Evolutionary conservation across 2,797 vertebrate genomes (phyloP).

Genomic region (Phylloscopus collybita): DNA sequence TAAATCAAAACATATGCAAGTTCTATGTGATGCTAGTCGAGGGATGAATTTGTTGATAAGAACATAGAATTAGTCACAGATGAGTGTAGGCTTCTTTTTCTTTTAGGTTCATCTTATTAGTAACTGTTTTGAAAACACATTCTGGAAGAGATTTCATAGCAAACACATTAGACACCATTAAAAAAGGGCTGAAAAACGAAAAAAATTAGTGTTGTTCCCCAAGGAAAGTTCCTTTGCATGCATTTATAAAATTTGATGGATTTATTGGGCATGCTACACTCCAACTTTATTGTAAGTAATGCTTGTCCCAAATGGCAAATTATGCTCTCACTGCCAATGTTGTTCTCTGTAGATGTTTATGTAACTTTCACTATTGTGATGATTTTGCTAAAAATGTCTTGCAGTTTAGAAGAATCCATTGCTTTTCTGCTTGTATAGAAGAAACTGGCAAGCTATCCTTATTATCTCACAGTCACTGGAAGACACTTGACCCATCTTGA

Average conservation of each 20-base stretch:
- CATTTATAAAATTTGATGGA: background rate
- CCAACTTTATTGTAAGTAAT: background rate
- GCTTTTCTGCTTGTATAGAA: background rate
- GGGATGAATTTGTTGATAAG: background rate
- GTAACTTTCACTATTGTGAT: background rate
- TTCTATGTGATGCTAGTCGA: background rate
- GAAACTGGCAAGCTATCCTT: background rate
- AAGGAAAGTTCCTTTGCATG: background rate
- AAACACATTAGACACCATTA: background rate
- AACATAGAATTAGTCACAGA: background rate
- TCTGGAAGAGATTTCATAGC: background rate
- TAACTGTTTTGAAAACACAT: background rate
- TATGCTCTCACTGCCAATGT: background rate
- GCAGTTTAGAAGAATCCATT: background rate
- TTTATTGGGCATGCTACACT: background rate
- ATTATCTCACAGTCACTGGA: background rate
- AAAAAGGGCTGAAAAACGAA: background rate
- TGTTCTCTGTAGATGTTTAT: background rate
- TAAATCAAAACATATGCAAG: background rate
- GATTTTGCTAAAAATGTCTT: background rate
- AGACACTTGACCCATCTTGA: slow-evolving; percentile 13
- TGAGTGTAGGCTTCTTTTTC: background rate
- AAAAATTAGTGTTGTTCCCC: background rate
- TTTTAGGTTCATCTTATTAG: background rate
- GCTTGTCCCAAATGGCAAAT: slow-evolving; percentile 26